Evolutionary conservation across 2,113 vertebrate genomes (phyloP).

Genomic region (Leptobrachium ailaonicum): DNA sequence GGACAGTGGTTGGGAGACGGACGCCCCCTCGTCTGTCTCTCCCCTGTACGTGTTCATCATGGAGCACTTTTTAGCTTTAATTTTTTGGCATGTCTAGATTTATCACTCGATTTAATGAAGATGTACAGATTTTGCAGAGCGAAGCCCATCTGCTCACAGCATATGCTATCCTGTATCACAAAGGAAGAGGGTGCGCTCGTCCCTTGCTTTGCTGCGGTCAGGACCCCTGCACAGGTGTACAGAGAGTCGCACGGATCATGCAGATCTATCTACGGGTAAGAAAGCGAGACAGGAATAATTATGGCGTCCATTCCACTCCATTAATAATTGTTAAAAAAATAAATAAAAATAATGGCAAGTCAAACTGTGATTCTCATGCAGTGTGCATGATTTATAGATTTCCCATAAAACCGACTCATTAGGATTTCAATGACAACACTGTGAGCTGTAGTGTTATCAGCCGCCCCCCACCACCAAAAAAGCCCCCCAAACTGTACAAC

Average conservation of each 20-base stretch:
- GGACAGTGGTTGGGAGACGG: constrained; percentile 3
- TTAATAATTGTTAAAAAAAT: too few species aligned
- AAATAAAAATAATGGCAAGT: too few species aligned
- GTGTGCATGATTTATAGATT: too few species aligned
- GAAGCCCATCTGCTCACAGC: constrained; percentile 27
- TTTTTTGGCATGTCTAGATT: constrained; percentile 28
- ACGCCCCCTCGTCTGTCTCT: constrained; percentile 32
- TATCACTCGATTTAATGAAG: constrained; percentile 27
- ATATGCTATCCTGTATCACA: constrained; percentile 33
- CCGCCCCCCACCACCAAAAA: too few species aligned
- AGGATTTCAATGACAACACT: too few species aligned
- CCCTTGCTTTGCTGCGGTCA: constrained; percentile 1
- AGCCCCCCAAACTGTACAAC: too few species aligned
- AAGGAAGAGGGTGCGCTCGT: constrained; percentile 16
- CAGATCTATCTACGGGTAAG: background rate
- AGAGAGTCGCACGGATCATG: background rate
- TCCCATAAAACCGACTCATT: too few species aligned
- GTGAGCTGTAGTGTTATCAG: too few species aligned
- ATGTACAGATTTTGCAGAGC: constrained; percentile 24
- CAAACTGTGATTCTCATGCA: too few species aligned
- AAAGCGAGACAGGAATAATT: too few species aligned
- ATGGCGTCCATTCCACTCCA: too few species aligned
- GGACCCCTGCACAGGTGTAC: constrained; percentile 1
- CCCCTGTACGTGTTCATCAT: constrained; percentile 17
- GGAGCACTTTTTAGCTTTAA: constrained; percentile 16